A percentile compares a stretch with the other conserved stretches of the same genome.
Conservation (phyloP, 2,113 vertebrate genomes). For the Apodemus speciosus region DNA sequence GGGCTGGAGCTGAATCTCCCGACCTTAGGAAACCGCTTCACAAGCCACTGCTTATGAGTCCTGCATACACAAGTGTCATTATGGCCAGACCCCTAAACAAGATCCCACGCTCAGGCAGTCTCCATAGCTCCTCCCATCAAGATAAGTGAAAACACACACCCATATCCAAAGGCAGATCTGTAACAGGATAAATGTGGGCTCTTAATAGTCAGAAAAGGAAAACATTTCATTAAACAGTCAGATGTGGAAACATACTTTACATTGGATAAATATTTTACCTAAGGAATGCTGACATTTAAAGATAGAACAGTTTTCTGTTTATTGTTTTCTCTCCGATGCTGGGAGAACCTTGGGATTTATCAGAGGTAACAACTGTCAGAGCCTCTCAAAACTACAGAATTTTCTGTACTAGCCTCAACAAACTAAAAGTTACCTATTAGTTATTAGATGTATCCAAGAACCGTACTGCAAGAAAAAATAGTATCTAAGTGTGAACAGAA, state of each 20-base stretch:
- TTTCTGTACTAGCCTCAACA: not conserved
- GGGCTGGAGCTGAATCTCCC: constrained; percentile 58
- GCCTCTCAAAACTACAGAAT: too few relatives aligned
- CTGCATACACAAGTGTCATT: constrained; percentile 18
- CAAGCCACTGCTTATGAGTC: constrained; percentile 64
- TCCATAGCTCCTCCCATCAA: not conserved
- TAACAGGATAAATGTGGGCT: not conserved
- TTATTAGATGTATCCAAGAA: constrained; percentile 29
- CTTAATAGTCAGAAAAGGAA: constrained; percentile 45
- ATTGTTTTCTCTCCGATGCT: constrained; percentile 30
- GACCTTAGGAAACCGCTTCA: constrained; percentile 73
- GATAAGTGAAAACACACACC: not conserved
- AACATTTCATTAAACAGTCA: not conserved
- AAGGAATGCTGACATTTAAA: constrained; percentile 35
- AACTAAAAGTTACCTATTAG: constrained; percentile 44
- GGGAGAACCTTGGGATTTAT: constrained; percentile 35
- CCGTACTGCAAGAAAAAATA: constrained; percentile 26
- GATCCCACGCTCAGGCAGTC: constrained; percentile 2
- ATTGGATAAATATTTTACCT: not conserved
- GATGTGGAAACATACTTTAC: constrained; percentile 25
- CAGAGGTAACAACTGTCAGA: constrained; percentile 18
- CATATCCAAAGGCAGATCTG: constrained; percentile 9
- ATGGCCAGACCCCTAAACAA: constrained; percentile 46
- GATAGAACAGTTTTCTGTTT: constrained; percentile 39
- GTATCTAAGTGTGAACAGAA: constrained; percentile 40